Evolutionary conservation across 2,888 invertebrate genomes (phyloP).

Genomic region (Amphipyra tragopoginis): DNA sequence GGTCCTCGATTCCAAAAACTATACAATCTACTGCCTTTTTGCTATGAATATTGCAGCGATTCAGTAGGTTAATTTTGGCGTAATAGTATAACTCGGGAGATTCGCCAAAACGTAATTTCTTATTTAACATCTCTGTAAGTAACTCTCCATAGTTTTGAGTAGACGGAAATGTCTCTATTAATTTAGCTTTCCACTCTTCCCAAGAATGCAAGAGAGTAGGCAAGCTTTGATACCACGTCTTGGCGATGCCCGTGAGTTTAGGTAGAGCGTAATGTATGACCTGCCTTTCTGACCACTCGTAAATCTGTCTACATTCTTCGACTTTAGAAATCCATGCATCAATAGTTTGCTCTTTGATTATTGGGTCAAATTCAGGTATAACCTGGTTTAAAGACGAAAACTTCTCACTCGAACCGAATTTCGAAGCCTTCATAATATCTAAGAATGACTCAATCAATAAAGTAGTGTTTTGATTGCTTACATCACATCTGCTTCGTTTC

Average conservation of each 20-base stretch:
- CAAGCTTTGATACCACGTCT: not conserved
- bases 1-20: slow-evolving; percentile 44
- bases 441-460: too few relatives aligned
- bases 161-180: slow-evolving; percentile 1
- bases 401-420: too few relatives aligned
- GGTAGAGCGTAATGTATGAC: slow-evolving; percentile 2
- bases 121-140: slow-evolving; percentile 10
- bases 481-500: too few relatives aligned
- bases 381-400: too few relatives aligned
- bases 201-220: not conserved
- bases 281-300: not conserved
- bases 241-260: slow-evolving; percentile 1
- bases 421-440: too few relatives aligned
- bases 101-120: slow-evolving; percentile 8
- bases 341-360: not conserved
- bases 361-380: slow-evolving; percentile 1
- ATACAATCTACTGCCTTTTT: slow-evolving; percentile 49
- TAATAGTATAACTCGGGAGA: slow-evolving; percentile 14
- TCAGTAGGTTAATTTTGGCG: slow-evolving; percentile 39
- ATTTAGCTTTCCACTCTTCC: not conserved
- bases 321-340: not conserved
- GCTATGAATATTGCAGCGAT: slow-evolving; percentile 40
- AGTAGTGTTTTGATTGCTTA: too few relatives aligned
- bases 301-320: slow-evolving; percentile 1
- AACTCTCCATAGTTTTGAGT: not conserved